Conservation (phyloP, 2,888 invertebrate genomes). For the Lucinisca nassula region DNA sequence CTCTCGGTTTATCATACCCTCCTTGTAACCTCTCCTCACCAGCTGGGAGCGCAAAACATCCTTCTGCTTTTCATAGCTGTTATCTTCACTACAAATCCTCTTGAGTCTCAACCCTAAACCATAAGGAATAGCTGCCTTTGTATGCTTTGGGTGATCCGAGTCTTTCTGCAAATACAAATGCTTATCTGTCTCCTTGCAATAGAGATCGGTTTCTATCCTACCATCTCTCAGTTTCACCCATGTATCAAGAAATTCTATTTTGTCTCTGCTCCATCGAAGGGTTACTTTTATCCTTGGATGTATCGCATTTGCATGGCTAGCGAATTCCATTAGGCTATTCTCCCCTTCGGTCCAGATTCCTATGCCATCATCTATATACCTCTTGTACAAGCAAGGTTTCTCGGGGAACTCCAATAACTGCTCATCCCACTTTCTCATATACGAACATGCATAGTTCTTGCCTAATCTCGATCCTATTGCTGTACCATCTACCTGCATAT, state of each 20-base stretch:
- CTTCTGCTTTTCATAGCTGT: neutral
- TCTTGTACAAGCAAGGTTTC: neutral
- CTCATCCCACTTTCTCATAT: constrained; percentile 42
- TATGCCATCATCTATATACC: constrained; percentile 10
- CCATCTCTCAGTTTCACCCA: neutral
- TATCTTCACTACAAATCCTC: neutral
- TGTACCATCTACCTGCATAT: constrained; percentile 9
- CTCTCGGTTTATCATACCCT: neutral
- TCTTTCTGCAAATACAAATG: neutral
- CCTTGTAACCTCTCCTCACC: neutral
- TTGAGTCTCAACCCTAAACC: neutral
- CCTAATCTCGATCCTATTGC: constrained; percentile 36
- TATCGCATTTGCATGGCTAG: neutral
- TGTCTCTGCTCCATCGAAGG: neutral
- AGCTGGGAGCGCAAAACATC: neutral
- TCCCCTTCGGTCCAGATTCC: constrained; percentile 7
- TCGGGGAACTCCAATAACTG: neutral
- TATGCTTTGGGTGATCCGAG: neutral
- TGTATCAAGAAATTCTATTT: neutral
- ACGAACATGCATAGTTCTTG: constrained; percentile 33
- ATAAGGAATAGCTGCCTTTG: neutral
- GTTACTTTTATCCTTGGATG: neutral
- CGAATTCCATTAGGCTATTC: neutral
- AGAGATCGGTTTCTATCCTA: constrained; percentile 3
- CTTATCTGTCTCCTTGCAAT: neutral